Evolutionary conservation across 2,888 invertebrate species (phyloP).

Genomic region (Allophyes oxyacanthae): DNA sequence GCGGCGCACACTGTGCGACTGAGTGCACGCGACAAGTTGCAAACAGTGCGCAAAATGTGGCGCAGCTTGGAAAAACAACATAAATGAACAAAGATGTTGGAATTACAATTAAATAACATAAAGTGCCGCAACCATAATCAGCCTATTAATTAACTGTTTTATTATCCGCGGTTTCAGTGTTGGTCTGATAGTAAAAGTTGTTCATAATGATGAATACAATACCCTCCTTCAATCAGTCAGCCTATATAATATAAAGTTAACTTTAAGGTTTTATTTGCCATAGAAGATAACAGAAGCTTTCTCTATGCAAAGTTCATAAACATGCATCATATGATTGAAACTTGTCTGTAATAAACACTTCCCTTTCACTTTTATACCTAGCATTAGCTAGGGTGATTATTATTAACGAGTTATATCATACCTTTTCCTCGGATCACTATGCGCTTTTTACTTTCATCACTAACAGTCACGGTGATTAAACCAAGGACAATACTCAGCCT

Average conservation of each 20-base stretch:
- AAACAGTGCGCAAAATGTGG: no score
- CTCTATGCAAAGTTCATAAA: constrained; percentile 30
- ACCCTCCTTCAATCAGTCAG: no score
- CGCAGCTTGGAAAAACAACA: no score
- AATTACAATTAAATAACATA: no score
- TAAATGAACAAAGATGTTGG: no score
- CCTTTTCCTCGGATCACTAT: background rate
- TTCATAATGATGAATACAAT: no score
- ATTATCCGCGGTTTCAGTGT: no score
- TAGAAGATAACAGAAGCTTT: constrained; percentile 30
- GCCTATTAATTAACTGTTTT: no score
- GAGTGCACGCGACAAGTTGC: no score
- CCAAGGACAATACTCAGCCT: no score
- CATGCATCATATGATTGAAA: constrained; percentile 24
- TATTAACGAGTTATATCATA: constrained; percentile 6
- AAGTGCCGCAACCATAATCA: no score
- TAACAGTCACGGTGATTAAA: background rate
- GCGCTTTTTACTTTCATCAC: constrained; percentile 3
- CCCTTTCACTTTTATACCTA: constrained; percentile 37
- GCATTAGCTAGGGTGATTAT: constrained; percentile 30
- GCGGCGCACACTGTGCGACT: constrained; percentile 1
- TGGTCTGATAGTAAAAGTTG: no score
- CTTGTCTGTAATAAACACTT: constrained; percentile 9
- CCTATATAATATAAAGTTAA: background rate
- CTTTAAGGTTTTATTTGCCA: constrained; percentile 9